Evolutionary conservation across 2,888 invertebrate species (phyloP), one percentile per base, ranked within the genome.

Genomic region (Craniophora ligustri): DNA sequence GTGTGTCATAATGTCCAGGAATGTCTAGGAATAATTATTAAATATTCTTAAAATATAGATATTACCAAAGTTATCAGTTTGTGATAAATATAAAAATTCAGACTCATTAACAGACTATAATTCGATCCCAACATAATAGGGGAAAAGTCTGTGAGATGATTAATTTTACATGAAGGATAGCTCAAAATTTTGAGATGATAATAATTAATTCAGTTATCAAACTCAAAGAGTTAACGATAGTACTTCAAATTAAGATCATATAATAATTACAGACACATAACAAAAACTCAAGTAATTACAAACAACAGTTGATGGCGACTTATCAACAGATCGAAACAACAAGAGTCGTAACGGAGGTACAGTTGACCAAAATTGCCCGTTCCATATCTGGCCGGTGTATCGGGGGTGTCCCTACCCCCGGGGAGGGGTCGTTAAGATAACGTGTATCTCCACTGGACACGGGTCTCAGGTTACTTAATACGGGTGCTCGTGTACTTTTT

Each of bases 351-450:
- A 84, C 78, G 74, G 75, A 78, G 79, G 84, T 83, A 81, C 77
- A 82, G 82, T 84, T 86, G 85, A 86, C 89, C 89, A 85, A 89
- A 89, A 89, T 88, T 87, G 84, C 81, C 88, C 85, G 79, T 86
- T 85, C 81, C 86, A 85, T 90, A 90, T 90, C 91, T 75, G 56
- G 58, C 67, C 71, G 72, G 76, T 65, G 80, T 79, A 82, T 86
- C 88, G 79, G 75, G 58, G 51, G 57, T 58, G 50, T 63, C 56
- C 51, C 48, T 45, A 56, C 41, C 51, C 63, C 58, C 23, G 50
- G 44, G 67, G 66, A 79, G 80, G 78, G 83, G 84, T 84, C 86
- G 91, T 92, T 91, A 87, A 92, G 92, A 92, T 92, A 92, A 91
- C 85, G 82, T 87, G 88, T 90, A 89, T 86, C 78, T 75, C 70